Percentiles rank a stretch among this genome's conserved stretches.
phyloP scores from a whole-genome alignment of 2,888 invertebrate genomes.

The Pollenia griseotomentosa region DNA sequence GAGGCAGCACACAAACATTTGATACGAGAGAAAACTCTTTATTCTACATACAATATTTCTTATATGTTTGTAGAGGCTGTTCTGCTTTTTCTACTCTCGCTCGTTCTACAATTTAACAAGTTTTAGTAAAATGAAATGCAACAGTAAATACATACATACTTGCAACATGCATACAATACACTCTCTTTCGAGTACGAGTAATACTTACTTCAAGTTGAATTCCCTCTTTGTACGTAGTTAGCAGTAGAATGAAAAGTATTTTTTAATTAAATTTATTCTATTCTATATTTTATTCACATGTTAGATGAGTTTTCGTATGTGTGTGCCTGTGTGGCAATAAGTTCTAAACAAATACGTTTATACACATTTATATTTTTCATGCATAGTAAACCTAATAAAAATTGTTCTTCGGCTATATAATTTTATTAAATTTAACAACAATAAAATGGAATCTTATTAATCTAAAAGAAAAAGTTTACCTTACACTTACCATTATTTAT shows the following conservation, averaged over 20 bases:
- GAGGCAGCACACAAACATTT: background rate
- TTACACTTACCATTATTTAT: no score
- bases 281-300: background rate
- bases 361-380: no score
- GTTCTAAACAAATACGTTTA: no score
- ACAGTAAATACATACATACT: background rate
- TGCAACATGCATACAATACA: background rate
- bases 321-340: no score
- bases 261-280: constrained; percentile 35
- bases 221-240: constrained; percentile 18
- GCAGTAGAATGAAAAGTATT: background rate
- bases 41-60: background rate
- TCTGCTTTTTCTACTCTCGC: background rate
- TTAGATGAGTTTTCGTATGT: background rate
- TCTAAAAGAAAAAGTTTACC: no score
- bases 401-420: no score
- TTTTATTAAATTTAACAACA: no score
- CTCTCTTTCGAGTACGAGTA: background rate
- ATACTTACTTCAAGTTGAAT: constrained; percentile 49
- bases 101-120: constrained; percentile 14
- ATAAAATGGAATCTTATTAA: no score
- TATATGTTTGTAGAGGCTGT: constrained; percentile 12
- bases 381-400: no score
- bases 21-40: background rate
- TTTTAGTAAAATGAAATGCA: constrained; percentile 26